These are phyloP conservation scores for Lithophane ornitopus DNA, from an alignment of 2,888 invertebrate species.

Conservation along the genomic window DNA sequence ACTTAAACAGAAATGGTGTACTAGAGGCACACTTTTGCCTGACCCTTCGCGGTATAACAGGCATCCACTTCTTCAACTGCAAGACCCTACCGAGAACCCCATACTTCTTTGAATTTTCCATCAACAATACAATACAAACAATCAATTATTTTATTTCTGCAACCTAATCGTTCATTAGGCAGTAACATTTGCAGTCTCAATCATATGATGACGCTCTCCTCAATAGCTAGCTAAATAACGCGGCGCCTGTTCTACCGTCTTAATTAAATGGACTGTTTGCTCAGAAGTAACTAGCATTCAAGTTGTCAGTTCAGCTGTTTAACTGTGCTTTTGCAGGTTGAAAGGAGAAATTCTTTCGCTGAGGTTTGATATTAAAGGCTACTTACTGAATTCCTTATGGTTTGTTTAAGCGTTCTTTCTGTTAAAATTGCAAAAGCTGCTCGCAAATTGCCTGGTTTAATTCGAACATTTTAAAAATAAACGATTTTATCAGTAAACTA, in stretches of 20 bases:
- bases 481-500: neutral
- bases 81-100: neutral
- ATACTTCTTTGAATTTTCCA: neutral
- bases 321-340: constrained; percentile 25
- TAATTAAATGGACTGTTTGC: constrained; percentile 39
- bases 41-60: no score
- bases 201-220: neutral
- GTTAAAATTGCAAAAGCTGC: neutral
- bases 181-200: neutral
- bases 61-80: no score
- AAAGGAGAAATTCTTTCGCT: constrained; percentile 24
- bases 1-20: no score
- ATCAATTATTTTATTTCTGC: neutral
- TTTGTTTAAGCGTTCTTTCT: constrained; percentile 33
- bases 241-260: constrained; percentile 4
- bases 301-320: constrained; percentile 38
- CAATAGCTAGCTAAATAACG: neutral
- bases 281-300: constrained; percentile 26
- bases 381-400: neutral
- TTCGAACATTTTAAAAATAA: neutral
- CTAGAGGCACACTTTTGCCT: no score
- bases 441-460: neutral
- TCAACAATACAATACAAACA: neutral
- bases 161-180: neutral
- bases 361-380: constrained; percentile 17